Evolutionary conservation across 2,797 vertebrate genomes (phyloP).

Genomic region (Oryzias dopingdopingensis): DNA sequence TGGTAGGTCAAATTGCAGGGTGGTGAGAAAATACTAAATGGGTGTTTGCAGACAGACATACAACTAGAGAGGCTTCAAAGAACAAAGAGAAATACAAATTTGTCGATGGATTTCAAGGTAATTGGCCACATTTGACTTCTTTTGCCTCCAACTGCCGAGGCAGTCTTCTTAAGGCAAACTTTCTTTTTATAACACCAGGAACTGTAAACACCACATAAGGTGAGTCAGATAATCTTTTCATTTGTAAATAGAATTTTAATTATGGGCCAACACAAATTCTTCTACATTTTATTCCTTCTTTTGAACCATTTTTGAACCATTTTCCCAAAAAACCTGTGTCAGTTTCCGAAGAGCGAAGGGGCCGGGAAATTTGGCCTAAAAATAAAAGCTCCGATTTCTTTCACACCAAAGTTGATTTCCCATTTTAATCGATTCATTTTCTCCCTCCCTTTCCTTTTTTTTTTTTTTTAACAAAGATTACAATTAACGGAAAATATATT

Average conservation of each 20-base stretch:
- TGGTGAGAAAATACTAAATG: constrained; percentile 45
- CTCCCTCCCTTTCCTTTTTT: too few relatives aligned
- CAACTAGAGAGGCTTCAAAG: constrained; percentile 26
- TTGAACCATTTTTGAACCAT: too few relatives aligned
- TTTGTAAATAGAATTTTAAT: constrained; percentile 32
- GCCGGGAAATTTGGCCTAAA: too few relatives aligned
- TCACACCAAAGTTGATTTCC: too few relatives aligned
- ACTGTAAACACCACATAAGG: constrained; percentile 4
- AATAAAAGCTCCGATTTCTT: too few relatives aligned
- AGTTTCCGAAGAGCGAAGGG: too few relatives aligned
- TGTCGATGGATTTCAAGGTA: constrained; percentile 28
- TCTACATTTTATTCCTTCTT: constrained; percentile 8
- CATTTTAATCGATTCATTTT: too few relatives aligned
- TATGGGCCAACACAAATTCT: constrained; percentile 8
- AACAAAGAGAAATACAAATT: constrained; percentile 31
- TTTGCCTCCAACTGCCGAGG: constrained; percentile 22
- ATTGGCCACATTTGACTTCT: constrained; percentile 38
- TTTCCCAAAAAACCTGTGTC: too few relatives aligned
- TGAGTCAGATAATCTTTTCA: constrained; percentile 29
- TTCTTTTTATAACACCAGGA: constrained; percentile 15
- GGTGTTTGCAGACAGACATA: constrained; percentile 36
- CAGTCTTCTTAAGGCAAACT: constrained; percentile 25
- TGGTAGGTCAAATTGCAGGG: constrained; percentile 50
- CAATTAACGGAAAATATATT: too few relatives aligned
- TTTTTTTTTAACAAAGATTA: too few relatives aligned